These are phyloP conservation scores for Folsomia manolachei DNA, from an alignment of 2,888 invertebrate species.

Conservation along the genomic window DNA sequence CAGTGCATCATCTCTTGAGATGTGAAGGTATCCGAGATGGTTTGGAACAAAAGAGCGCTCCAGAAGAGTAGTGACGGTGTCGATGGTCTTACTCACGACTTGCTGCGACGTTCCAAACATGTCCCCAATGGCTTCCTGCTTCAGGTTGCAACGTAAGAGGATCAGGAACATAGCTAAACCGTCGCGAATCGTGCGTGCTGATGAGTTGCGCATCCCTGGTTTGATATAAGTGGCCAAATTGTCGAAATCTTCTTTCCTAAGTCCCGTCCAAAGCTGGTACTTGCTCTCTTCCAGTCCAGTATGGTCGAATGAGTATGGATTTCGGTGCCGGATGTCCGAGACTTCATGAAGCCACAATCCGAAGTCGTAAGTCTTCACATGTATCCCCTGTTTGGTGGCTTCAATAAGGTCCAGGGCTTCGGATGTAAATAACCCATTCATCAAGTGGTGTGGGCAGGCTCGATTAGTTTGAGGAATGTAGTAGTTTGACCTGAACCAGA, in stretches of 20 bases:
- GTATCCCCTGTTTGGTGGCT: neutral
- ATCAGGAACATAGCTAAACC: neutral
- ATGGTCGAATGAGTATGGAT: neutral
- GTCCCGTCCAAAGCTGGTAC: neutral
- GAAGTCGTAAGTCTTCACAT: neutral
- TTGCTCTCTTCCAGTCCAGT: neutral
- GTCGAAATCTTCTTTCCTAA: neutral
- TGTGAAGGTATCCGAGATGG: neutral
- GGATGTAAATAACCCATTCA: too few species aligned
- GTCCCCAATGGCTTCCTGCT: neutral
- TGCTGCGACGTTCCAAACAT: neutral
- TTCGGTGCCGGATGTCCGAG: neutral
- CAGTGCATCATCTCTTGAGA: neutral
- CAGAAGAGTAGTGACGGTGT: neutral
- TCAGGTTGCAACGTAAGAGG: neutral
- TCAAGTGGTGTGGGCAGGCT: too few species aligned
- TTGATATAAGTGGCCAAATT: neutral
- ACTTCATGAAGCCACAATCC: neutral
- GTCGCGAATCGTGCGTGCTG: neutral
- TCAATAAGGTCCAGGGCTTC: neutral
- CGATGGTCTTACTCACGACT: neutral
- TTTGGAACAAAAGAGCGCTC: neutral
- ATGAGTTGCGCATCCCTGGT: neutral
- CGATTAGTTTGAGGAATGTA: too few species aligned
- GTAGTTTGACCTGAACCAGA: too few species aligned